Evolutionary conservation across 2,113 vertebrate genomes (phyloP), one percentile per base, ranked within the genome.

Genomic region (Leptocoma aspasia): DNA sequence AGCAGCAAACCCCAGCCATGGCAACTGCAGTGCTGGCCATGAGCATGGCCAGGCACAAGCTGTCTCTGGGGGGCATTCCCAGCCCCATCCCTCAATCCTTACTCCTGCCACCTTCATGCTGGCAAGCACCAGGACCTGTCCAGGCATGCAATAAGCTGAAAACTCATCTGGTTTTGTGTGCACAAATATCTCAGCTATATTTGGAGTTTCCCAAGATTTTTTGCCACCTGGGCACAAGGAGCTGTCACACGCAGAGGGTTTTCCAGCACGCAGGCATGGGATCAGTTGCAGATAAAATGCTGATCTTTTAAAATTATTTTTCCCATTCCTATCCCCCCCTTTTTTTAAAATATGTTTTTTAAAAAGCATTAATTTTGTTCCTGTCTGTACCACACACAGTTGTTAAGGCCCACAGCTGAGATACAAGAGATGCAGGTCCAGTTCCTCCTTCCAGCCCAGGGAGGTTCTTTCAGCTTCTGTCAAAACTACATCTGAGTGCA

Each of bases 11-110:
- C 33, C 49, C 69, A 52, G 2, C 49, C 33, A 4, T 2, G 7
- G 53, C 20, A 59, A 5, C 64, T 24, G 68, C 10, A 14, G 10
- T 0, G 1, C 33, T 2, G 23, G n/a, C 69, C 82, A 11, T 0
- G 7, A 52, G 42, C 72, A 49, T 5, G 31, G 71, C 52, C 15
- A 26, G 56, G 60, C 37, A 66, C 0, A 1, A 83, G 59, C 69
- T 61, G 59, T 8, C 2, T 1, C n/a, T 44, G 30, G 3, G 3
- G 56, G 16, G 15, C 33, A 81, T 31, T 69, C 49, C 64, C 66
- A 63, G 47, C 15, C 31, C 45, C 50, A 73, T 12, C n/a, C 28
- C 56, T 82, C 2, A 0, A 28, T 41, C 79, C 26, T 56, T 33
- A 71, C 17, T 60, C 59, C 54, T 65, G 63, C 41, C 59, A n/a